Base-by-base conservation (phyloP, 2,888 invertebrate genomes). In the Catotricha subobsoleta region DNA sequence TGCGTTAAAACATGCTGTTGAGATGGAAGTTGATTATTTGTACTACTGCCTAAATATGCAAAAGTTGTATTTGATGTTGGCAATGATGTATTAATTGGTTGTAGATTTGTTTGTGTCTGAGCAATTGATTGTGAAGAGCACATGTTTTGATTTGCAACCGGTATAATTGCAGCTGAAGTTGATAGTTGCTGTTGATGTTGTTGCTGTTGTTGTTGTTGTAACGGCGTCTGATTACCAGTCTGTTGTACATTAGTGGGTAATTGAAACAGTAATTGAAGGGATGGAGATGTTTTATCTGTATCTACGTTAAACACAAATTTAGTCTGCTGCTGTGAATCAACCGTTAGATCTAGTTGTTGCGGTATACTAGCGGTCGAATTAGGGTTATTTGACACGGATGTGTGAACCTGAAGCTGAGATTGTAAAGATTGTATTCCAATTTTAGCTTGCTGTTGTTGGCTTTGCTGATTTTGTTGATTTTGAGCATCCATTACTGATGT, bases 301-400 rank as follows among this genome's bases (percentile, higher is more conserved):
- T 62, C 63, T 21, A 64, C 58, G 48, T 64, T 62, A 40, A 62
- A 62, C 23, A 62, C 59, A 50, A 58, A 64, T 45, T 62, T 62
- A 18, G 60, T 52, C 38, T 57, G 52, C 36, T 60, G 57, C 43
- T 52, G 50, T 51, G 58, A 44, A 48, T 53, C 20, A 20, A n/a
- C n/a, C 9, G 29, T 12, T n/a, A 38, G 25, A 41, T 25, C 40
- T 41, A 30, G 36, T 18, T 40, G 43, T 13, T 33, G 37, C 15
- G 9, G 13, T 43, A n/a, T n/a, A n/a, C n/a, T n/a, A n/a, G n/a
- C n/a, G n/a, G n/a, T n/a, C n/a, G n/a, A n/a, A n/a, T n/a, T n/a
- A n/a, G n/a, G n/a, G n/a, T n/a, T n/a, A n/a, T n/a, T 39, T 43
- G 62, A 50, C 33, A 57, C 51, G 41, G 60, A 51, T 48, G 46